phyloP scores from a whole-genome alignment of 2,797 vertebrate genomes.

The Rhodeus uyekii region DNA sequence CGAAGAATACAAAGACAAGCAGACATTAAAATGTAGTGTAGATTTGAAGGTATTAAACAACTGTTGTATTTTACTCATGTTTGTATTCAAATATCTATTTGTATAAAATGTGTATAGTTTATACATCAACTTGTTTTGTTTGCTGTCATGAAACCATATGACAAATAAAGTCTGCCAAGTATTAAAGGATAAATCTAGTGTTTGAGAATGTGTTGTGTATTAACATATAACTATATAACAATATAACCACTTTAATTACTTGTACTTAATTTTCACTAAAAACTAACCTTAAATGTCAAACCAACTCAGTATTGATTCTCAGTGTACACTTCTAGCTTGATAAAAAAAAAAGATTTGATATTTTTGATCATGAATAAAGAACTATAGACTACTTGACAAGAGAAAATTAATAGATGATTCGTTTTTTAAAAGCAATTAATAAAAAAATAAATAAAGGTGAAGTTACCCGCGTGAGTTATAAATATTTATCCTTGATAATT shows the following conservation, averaged over 20 bases:
- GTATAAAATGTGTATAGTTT: neutral
- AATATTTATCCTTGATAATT: neutral
- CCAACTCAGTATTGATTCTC: neutral
- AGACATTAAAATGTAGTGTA: neutral
- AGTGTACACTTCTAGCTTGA: neutral
- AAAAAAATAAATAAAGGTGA: neutral
- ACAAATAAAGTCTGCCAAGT: neutral
- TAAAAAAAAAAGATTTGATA: neutral
- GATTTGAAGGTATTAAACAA: neutral
- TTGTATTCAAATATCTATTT: neutral
- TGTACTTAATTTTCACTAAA: neutral
- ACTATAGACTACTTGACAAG: neutral
- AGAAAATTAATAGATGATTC: neutral
- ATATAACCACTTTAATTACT: neutral
- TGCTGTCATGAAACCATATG: neutral
- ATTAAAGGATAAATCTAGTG: neutral
- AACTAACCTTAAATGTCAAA: constrained; percentile 8
- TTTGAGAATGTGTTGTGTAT: neutral
- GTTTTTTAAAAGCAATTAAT: neutral
- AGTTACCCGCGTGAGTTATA: no score
- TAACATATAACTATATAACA: neutral
- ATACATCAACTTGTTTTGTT: neutral
- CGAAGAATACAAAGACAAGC: neutral
- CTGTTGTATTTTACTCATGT: neutral
- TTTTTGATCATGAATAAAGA: neutral